Conservation (phyloP, 2,797 vertebrate species). For the Halcyon chelicuti region DNA sequence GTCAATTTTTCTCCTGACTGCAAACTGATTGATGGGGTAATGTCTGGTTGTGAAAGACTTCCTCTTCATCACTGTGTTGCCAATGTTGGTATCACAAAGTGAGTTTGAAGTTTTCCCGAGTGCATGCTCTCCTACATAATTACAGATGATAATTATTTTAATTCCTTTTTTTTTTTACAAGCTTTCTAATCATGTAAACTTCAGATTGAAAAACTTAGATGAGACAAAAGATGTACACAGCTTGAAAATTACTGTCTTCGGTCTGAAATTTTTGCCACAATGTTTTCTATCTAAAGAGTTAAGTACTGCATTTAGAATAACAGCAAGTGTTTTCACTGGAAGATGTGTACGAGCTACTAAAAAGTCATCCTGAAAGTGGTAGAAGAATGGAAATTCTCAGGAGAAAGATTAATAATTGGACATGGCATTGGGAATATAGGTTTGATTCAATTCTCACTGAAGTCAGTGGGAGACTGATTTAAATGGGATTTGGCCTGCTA, state of each 20-base stretch:
- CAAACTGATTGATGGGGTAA: conserved; percentile 76
- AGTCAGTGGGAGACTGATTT: neutral
- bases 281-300: neutral
- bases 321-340: conserved; percentile 7
- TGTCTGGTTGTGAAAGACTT: conserved; percentile 70
- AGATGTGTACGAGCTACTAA: neutral
- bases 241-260: neutral
- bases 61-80: conserved; percentile 68
- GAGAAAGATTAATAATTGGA: neutral
- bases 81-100: conserved; percentile 40
- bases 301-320: conserved; percentile 25
- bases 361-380: neutral
- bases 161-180: conserved; percentile 50
- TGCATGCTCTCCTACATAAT: conserved; percentile 57
- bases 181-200: conserved; percentile 51
- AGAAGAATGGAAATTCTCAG: neutral
- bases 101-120: conserved; percentile 65
- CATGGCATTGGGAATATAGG: neutral
- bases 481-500: neutral
- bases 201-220: conserved; percentile 27
- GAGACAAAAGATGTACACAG: neutral
- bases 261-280: conserved; percentile 1
- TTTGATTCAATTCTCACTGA: neutral
- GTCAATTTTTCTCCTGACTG: conserved; percentile 81
- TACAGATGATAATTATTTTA: conserved; percentile 65